Base-by-base conservation (phyloP, 2,888 invertebrate species). In the Isoperla grammatica region DNA sequence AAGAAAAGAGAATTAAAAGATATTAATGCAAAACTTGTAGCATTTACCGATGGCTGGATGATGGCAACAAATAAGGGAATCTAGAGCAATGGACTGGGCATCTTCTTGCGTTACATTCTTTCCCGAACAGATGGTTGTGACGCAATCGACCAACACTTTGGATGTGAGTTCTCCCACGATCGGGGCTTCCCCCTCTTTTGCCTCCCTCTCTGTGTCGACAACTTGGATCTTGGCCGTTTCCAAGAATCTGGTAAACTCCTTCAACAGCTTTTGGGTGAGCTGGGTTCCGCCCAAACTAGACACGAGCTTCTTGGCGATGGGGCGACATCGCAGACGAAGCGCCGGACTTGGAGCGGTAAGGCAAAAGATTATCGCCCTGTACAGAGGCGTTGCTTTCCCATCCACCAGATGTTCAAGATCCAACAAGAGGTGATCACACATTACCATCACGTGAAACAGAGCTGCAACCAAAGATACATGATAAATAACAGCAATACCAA, bases 1-100 rank as follows among this genome's bases (percentile, higher is more conserved):
- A n/a, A n/a, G n/a, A n/a, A n/a, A n/a, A n/a, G n/a, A n/a, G n/a
- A 4, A 29, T 29, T 4, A 29, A 29, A 29, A 29, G 29, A 29
- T n/a, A n/a, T 8, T 29, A 29, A 4, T 8, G 29, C 8, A 29
- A 29, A 29, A 29, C 29, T 29, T 6, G 29, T 6, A n/a, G 20
- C 22, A 66, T 69, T 67, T 69, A 78, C 78, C 70, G 40, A 88
- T 80, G 40, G 82, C 79, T 1, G 89, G 88, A 74, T 92, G 87
- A 74, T 94, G 91, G 54, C 86, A 81, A 43, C 87, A 81, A 12
- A 87, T 76, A 22, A 95, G 72, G 4, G 86, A 77, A 60, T 85
- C 86, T 58, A 87, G 71, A 0, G 84, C 84, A 49, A 91, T 72
- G 8, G 74, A 70, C 65, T 86, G 78, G 0, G 81, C 76, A 70